Percentiles rank a stretch among this genome's conserved stretches.
phyloP scores from a whole-genome alignment of 2,113 vertebrate species.

The Heteronetta atricapilla region DNA sequence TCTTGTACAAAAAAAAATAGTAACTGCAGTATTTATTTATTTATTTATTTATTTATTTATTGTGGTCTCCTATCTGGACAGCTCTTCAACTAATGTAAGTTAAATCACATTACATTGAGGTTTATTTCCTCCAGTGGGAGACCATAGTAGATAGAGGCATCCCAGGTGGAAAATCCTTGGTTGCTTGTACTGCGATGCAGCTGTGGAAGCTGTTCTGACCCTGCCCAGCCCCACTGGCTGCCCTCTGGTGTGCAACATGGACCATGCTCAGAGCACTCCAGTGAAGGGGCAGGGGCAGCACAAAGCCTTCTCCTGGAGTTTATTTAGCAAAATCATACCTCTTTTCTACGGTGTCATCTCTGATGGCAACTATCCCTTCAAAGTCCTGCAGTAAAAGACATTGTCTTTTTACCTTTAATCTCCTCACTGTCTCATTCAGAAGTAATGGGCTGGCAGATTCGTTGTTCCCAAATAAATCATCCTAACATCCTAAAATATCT shows the following conservation, averaged over 20 bases:
- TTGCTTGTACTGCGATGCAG: neutral
- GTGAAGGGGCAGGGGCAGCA: neutral
- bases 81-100: neutral
- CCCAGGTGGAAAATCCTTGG: neutral
- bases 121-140: neutral
- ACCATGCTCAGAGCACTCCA: neutral
- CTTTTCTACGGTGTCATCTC: neutral
- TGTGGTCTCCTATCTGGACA: neutral
- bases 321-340: neutral
- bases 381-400: neutral
- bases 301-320: neutral
- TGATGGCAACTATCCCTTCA: neutral
- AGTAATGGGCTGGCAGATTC: neutral
- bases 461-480: neutral
- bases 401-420: neutral
- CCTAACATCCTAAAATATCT: neutral
- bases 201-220: neutral
- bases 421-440: neutral
- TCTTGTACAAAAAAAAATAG: neutral
- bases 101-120: neutral
- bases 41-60: neutral
- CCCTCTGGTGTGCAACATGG: fast-evolving
- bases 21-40: neutral
- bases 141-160: fast-evolving
- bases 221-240: neutral